phyloP scores from a whole-genome alignment of 2,797 vertebrate species.

The Lophius americanus region DNA sequence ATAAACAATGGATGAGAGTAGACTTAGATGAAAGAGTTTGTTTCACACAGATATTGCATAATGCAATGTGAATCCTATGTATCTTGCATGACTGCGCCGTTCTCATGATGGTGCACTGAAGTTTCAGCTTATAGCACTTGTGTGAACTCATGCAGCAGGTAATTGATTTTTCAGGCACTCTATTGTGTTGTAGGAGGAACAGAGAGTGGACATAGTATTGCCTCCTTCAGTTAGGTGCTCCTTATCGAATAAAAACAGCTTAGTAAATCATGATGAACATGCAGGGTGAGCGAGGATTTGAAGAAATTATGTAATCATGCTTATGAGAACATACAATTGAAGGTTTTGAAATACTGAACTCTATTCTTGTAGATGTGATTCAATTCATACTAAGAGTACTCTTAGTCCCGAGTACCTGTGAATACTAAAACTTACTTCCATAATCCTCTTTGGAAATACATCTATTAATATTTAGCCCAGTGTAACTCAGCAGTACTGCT shows the following conservation, averaged over 20 bases:
- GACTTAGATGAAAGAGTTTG: not conserved
- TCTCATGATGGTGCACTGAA: not conserved
- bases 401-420: not conserved
- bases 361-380: no score
- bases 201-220: not conserved
- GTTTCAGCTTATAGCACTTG: conserved; percentile 2
- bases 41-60: not conserved
- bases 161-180: conserved; percentile 20
- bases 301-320: conserved; percentile 24
- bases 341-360: not conserved
- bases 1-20: not conserved
- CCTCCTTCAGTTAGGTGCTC: conserved; percentile 1
- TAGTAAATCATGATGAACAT: conserved; percentile 29
- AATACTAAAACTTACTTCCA: not conserved
- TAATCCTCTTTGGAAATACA: conserved; percentile 9
- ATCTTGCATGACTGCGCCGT: not conserved
- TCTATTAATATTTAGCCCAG: conserved; percentile 2
- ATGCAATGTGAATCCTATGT: not conserved
- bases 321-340: conserved; percentile 15
- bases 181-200: conserved; percentile 9
- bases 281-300: conserved; percentile 18
- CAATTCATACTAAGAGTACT: no score
- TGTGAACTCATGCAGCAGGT: conserved; percentile 15
- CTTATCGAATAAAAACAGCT: not conserved
- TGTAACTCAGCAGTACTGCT: not conserved